Evolutionary conservation across 2,888 invertebrate genomes (phyloP).

Genomic region (Melanostoma mellinum): DNA sequence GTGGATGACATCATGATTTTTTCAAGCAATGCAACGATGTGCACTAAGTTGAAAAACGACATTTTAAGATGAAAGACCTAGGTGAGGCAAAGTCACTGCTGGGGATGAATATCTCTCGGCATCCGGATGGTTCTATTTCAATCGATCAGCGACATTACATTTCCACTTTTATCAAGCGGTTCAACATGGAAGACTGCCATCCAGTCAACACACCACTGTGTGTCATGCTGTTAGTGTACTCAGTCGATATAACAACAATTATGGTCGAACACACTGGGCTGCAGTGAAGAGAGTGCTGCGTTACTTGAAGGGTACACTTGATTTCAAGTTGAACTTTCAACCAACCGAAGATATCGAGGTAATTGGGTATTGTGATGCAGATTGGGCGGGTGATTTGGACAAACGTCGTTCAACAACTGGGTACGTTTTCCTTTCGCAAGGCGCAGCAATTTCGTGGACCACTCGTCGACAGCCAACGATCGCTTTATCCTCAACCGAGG

Average conservation of each 20-base stretch:
- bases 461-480: slow-evolving; percentile 8
- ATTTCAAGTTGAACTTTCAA: slow-evolving; percentile 3
- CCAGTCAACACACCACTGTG: slow-evolving; percentile 45
- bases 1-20: not conserved
- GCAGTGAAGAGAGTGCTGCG: not conserved
- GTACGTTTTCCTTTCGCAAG: not conserved
- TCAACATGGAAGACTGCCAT: too few species aligned
- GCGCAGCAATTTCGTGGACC: not conserved
- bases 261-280: not conserved
- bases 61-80: too few species aligned
- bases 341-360: not conserved
- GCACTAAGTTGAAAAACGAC: not conserved
- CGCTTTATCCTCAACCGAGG: slow-evolving; percentile 28
- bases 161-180: too few species aligned
- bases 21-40: not conserved
- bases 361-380: not conserved
- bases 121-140: slow-evolving; percentile 10
- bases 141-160: too few species aligned
- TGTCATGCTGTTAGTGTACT: not conserved
- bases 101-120: too few species aligned
- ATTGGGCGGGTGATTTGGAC: not conserved
- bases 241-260: slow-evolving; percentile 7
- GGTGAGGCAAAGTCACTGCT: too few species aligned
- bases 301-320: not conserved
- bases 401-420: not conserved